Evolutionary conservation across 2,888 invertebrate genomes (phyloP), one percentile per base, ranked within the genome.

Genomic region (Celastrina argiolus): DNA sequence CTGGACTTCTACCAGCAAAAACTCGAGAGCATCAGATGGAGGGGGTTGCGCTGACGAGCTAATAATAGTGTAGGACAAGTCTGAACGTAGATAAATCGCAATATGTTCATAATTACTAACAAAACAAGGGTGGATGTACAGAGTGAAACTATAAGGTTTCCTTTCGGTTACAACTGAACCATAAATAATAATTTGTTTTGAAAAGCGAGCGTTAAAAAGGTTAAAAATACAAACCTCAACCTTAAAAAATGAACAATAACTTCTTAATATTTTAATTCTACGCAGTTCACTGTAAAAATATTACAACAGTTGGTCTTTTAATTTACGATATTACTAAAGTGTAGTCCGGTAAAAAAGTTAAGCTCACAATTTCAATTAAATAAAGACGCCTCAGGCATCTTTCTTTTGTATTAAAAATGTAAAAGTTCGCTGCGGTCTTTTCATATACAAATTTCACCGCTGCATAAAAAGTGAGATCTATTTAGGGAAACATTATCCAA

Each of bases 401-500:
- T 61, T 39, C 22, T 39, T 61, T 61, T 59, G 16, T 34, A 34
- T 59, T 22, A 18, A 61, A 61, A 61, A 61, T 61, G 16, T 61
- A 61, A 5, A 36, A 61, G 22, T 39, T 22, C 61, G 39, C 61
- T 34, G 18, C 39, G 34, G 61, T 61, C 61, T 61, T 59, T 61
- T 61, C 61, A 61, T 61, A 39, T 39, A 61, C 39, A 61, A 61
- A 6, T 61, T 61, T 61, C 18, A 61, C 61, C 61, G 39, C 36
- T 36, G 61, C 61, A 61, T 39, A 61, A 61, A 61, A 39, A 61
- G 61, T 26, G 39, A 39, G 61, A 61, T 22, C 39, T 14, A 18
- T 66, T 59, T 66, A 41, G 12, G 58, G 59, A 45, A 59, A 65
- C 84, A 59, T 59, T 66, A 66, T 66, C 66, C 87, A 87, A 87